Conservation (phyloP, 1,140 invertebrate species). For the Schlechtendalia chinensis region DNA sequence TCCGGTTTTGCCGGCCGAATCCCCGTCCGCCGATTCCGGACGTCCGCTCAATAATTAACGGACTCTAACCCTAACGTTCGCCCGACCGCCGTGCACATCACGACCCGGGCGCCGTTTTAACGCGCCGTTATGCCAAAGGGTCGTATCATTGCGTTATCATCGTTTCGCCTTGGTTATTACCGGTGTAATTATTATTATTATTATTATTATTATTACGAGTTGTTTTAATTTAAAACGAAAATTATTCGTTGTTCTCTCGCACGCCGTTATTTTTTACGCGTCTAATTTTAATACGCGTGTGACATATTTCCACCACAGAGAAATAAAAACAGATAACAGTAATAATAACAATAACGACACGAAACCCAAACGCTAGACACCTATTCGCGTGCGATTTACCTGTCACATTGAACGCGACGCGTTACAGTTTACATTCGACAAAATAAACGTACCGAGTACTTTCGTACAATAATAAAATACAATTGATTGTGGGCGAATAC, state of each 20-base stretch:
- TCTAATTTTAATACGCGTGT: conserved; percentile 9
- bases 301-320: neutral
- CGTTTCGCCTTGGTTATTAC: conserved; percentile 46
- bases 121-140: conserved; percentile 46
- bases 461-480: too few relatives aligned
- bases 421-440: too few relatives aligned
- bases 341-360: too few relatives aligned
- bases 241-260: conserved; percentile 16
- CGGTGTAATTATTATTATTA: conserved; percentile 48
- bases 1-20: conserved; percentile 22
- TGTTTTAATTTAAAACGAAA: conserved; percentile 49
- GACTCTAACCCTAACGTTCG: neutral
- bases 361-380: too few relatives aligned
- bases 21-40: conserved; percentile 45
- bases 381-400: neutral
- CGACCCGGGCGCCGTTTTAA: conserved; percentile 30
- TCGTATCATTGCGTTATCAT: conserved; percentile 45
- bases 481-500: too few relatives aligned
- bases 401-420: too few relatives aligned
- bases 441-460: too few relatives aligned
- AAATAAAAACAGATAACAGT: conserved; percentile 10
- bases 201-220: conserved; percentile 49
- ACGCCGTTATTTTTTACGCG: conserved; percentile 38
- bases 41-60: conserved; percentile 49
- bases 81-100: neutral